A percentile compares a stretch with the other conserved stretches of the same genome.
Evolutionary conservation across 2,888 invertebrate species (phyloP).

Genomic region (Cantharis lateralis): DNA sequence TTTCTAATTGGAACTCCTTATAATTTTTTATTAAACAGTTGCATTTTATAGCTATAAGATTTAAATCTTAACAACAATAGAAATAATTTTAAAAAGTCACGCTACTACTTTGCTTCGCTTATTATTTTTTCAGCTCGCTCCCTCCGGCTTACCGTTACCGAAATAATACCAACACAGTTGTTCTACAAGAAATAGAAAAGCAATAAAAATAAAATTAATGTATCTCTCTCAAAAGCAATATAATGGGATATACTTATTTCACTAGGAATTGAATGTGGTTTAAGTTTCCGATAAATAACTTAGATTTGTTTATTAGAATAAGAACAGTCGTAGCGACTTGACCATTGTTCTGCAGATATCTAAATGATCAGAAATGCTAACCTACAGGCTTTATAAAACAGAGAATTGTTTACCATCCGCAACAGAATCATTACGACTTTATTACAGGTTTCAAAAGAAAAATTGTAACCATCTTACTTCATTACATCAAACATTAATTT

Average conservation of each 20-base stretch:
- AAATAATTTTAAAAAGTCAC: conserved; percentile 14
- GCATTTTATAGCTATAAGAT: conserved; percentile 8
- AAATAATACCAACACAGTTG: conserved; percentile 19
- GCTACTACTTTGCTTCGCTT: conserved; percentile 12
- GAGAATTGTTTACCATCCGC: conserved; percentile 29
- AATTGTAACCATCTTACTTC: neutral
- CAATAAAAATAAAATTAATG: neutral
- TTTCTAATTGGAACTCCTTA: conserved; percentile 3
- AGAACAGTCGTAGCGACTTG: conserved; percentile 32
- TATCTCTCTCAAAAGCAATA: conserved; percentile 9
- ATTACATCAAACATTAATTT: neutral
- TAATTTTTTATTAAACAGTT: neutral
- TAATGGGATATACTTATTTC: conserved; percentile 8
- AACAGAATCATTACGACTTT: conserved; percentile 35
- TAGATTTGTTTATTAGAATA: conserved; percentile 33
- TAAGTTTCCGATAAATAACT: conserved; percentile 31
- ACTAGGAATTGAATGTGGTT: conserved; percentile 27
- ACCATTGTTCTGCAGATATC: conserved; percentile 36
- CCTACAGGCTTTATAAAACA: conserved; percentile 21
- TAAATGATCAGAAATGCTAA: conserved; percentile 31
- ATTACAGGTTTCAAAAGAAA: conserved; percentile 18
- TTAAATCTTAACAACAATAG: conserved; percentile 11
- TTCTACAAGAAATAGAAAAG: conserved; percentile 9
- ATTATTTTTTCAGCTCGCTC: conserved; percentile 13
- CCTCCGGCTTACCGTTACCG: conserved; percentile 21